Base-by-base conservation (phyloP, 2,113 vertebrate species). In the Calidris pugnax region DNA sequence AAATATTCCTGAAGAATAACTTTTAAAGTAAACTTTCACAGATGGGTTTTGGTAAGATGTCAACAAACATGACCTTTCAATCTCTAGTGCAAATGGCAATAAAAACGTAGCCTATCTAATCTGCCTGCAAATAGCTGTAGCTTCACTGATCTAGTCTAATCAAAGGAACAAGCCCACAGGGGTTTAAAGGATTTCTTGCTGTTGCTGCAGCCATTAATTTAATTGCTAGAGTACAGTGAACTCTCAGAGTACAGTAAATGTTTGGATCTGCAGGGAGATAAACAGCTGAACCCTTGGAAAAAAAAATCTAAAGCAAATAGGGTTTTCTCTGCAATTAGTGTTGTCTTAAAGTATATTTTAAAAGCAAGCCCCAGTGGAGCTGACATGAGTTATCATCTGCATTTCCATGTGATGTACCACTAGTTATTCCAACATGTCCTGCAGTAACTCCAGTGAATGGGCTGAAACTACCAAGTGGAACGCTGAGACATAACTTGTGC, bases 121-220 rank as follows among this genome's bases (percentile, higher is more conserved):
- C 97, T 97, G 95, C 94, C 94, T 97, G 97, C 96, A 98, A 98
- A 98, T 97, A 97, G 97, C 96, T 97, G 72, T 89, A 96, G 85
- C 93, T 95, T 96, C 96, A 97, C 98, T 98, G 97, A 97, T 98
- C 97, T 98, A 85, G 95, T 91, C 91, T 98, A 97, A 98, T 98
- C 97, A 98, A 98, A 98, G 96, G 95, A 97, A 98, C 94, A 97
- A 98, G 94, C 96, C 97, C 90, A 64, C 69, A 95, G 98, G 96
- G 97, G 93, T 94, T 98, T 98, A 96, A 97, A 97, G 94, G 95
- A 96, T 98, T 98, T 95, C 64, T 82, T 95, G 91, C 83, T 95
- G 90, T 93, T 96, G 90, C 85, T 80, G 85, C 92, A 97, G 93
- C 94, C 96, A 98, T 98, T 98, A 98, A 98, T 97, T 98, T 98